Conservation (phyloP, 2,797 vertebrate species). For the Tiaroga cobitis region DNA sequence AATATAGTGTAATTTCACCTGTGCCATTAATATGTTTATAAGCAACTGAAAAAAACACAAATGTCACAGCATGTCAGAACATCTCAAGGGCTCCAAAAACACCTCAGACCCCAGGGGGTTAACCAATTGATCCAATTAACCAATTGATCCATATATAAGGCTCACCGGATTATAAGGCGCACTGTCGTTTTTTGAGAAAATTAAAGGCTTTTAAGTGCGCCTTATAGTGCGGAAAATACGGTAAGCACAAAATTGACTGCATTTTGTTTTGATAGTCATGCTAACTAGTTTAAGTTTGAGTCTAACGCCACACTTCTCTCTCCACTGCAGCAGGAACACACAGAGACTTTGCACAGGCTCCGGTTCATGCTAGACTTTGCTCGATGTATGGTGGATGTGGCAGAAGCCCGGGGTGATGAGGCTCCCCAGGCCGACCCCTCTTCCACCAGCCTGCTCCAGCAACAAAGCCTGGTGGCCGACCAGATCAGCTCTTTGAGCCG, state of each 20-base stretch:
- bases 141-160: too few species aligned
- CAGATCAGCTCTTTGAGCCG: conserved; percentile 96
- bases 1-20: too few species aligned
- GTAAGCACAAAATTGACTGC: conserved; percentile 64
- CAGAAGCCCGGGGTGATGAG: conserved; percentile 78
- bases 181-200: too few species aligned
- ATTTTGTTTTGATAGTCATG: neutral
- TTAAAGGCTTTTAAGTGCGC: too few species aligned
- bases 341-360: conserved; percentile 87
- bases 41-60: too few species aligned
- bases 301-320: neutral
- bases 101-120: too few species aligned
- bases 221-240: too few species aligned
- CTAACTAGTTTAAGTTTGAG: neutral
- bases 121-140: too few species aligned
- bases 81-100: too few species aligned
- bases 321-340: conserved; percentile 90
- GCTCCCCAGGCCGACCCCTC: conserved; percentile 69
- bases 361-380: conserved; percentile 91
- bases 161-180: too few species aligned
- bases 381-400: conserved; percentile 91
- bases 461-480: conserved; percentile 92
- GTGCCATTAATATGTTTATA: too few species aligned
- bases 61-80: too few species aligned
- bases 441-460: conserved; percentile 77